Evolutionary conservation across 2,113 vertebrate genomes (phyloP), one percentile per base, ranked within the genome.

Genomic region (Paratilapia polleni): DNA sequence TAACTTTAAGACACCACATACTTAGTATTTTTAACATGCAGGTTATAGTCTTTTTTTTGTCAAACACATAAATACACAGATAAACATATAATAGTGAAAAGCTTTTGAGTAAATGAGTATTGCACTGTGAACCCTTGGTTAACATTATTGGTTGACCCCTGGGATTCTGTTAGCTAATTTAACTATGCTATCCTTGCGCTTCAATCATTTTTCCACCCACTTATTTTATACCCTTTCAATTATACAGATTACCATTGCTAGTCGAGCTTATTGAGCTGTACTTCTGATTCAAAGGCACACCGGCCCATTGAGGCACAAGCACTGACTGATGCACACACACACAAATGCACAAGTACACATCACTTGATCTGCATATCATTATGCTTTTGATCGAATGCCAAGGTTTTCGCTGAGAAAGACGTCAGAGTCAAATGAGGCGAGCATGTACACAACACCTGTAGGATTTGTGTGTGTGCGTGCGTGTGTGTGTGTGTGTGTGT

Each of bases 361-460:
- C 76, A 88, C 93, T 93, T 89, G 86, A 95, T 95, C 91, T 94
- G 88, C 94, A 94, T 94, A 91, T 93, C 84, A 94, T 94, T 94
- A 92, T 81, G 66, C 87, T 87, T 88, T 94, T 93, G 94, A 93
- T 93, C 84, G 73, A 81, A 87, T 91, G 94, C 93, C 94, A 94
- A 94, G 90, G 86, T 90, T 94, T 73, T 88, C n/a, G 11, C 84
- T 62, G 90, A 94, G 93, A 91, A 87, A 95, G 88, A 90, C 91
- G 89, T 95, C 91, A 87, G 88, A 91, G 91, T 91, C 88, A 91
- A 93, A 91, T 82, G 89, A 77, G 90, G 80, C 87, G 68, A 89
- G 77, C 78, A 38, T 84, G 81, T 85, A 87, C 87, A 88, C 84
- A 90, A 93, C 94, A 96, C 95, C 95, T 96, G 95, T 93, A 88